phyloP scores from a whole-genome alignment of 1,140 invertebrate genomes.

The Drosophila dunni region DNA sequence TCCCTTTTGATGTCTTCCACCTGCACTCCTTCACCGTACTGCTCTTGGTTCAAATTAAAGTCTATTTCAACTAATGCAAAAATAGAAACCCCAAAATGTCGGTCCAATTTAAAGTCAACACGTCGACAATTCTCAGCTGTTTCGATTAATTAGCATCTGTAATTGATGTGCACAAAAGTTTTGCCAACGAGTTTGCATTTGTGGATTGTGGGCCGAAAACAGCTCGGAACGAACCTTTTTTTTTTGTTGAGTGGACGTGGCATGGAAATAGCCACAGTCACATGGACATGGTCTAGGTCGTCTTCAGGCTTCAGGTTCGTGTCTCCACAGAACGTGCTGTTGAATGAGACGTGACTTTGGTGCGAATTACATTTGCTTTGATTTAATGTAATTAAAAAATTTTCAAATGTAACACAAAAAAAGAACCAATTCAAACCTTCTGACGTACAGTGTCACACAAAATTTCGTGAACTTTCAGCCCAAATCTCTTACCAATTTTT shows the following conservation, averaged over 20 bases:
- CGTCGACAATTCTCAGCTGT: conserved; percentile 56
- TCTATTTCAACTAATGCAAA: background rate
- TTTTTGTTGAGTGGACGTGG: conserved; percentile 59
- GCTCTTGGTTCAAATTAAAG: background rate
- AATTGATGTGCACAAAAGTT: conserved; percentile 82
- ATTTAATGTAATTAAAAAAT: conserved; percentile 84
- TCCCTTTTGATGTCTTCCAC: background rate
- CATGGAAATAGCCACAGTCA: conserved; percentile 36
- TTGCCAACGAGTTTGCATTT: conserved; percentile 68
- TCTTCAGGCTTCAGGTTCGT: conserved; percentile 9
- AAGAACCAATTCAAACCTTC: conserved; percentile 11
- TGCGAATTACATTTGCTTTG: conserved; percentile 82
- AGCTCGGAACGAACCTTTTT: conserved; percentile 43
- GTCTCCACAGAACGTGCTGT: conserved; percentile 59
- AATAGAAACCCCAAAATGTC: conserved; percentile 17
- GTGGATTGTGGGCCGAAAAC: conserved; percentile 43
- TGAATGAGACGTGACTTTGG: conserved; percentile 74
- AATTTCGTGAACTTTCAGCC: conserved; percentile 2
- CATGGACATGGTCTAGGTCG: conserved; percentile 28
- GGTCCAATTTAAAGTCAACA: conserved; percentile 38
- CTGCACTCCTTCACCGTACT: background rate
- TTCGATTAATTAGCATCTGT: conserved; percentile 83
- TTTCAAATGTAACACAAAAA: conserved; percentile 56
- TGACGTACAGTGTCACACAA: conserved; percentile 24
- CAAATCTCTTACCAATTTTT: conserved; percentile 19